Evolutionary conservation across 2,113 vertebrate species (phyloP).

Genomic region (Menura novaehollandiae): DNA sequence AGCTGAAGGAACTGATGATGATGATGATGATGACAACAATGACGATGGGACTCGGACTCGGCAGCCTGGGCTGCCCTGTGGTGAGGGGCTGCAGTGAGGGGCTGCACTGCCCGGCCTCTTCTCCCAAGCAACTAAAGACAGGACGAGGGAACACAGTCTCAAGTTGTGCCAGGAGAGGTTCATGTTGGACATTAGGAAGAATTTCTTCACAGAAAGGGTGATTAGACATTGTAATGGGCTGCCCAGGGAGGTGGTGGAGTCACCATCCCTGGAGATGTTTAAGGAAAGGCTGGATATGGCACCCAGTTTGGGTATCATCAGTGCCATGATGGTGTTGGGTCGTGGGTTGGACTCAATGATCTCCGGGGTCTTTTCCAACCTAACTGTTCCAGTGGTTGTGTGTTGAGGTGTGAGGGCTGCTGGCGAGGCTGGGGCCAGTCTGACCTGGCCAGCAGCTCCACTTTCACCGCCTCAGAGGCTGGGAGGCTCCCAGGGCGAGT

Average conservation of each 20-base stretch:
- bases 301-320: too few relatives aligned
- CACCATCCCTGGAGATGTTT: rapidly evolving
- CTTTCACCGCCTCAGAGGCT: rapidly evolving
- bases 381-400: rapidly evolving
- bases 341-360: rapidly evolving
- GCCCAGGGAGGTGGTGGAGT: too few relatives aligned
- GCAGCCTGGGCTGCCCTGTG: too few relatives aligned
- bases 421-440: background rate
- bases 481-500: background rate
- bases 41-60: background rate
- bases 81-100: background rate
- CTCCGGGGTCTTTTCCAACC: background rate
- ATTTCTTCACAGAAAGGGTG: background rate
- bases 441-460: background rate
- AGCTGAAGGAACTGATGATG: background rate
- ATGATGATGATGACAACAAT: background rate
- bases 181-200: background rate
- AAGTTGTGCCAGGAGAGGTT: background rate
- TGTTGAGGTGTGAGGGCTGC: too few relatives aligned
- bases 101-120: background rate
- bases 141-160: background rate
- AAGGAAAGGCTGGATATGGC: background rate
- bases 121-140: too few relatives aligned
- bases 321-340: background rate
- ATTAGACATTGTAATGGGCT: background rate